Base-by-base conservation (phyloP, 2,797 vertebrate species). In the Saxicola maurus region DNA sequence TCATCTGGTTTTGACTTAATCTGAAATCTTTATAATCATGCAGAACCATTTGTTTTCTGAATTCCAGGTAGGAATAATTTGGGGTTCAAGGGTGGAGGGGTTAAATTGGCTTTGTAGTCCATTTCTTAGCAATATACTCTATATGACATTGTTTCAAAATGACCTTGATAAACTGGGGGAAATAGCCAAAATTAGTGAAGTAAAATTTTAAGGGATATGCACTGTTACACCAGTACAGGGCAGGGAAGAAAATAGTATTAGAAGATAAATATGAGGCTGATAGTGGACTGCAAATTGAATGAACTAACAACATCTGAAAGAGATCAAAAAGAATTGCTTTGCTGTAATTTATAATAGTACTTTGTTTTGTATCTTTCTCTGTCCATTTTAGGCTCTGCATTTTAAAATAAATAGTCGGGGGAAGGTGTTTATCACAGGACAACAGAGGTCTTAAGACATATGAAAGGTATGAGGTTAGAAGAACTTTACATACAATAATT, bases 21-120 rank as follows among this genome's bases (percentile, higher is more conserved):
- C n/a, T 89, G 19, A 15, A 55, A 10, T 46, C 19, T 40, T 61
- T 51, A 46, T 27, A 46, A 69, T 67, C 3, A 4, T 59, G 52
- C 51, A 43, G 40, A 46, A 28, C 20, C 12, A 7, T 71, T 84
- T 73, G 11, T 73, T 65, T 9, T 40, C 31, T 79, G 38, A 78
- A 53, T 10, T 61, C 28, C 31, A 45, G n/a, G 37, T 53, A 37
- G 51, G 59, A 84, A 38, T 61, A 55, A 53, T 65, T 81, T 15
- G 7, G 8, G 3, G 12, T 11, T 21, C 3, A 7, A 30, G 37
- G 11, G 5, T 25, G 24, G 11, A 68, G 13, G 5, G 15, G 3
- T 59, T 18, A 78, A 33, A 57, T 11, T 76, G 9, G 11, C 4
- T 57, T 83, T 78, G 23, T 66, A 3, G 42, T 79, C 45, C 1